A percentile compares a stretch with the other conserved stretches of the same genome.
These are phyloP conservation scores for Euphonia xanthogaster DNA, from an alignment of 2,797 vertebrate genomes.

Conservation along the genomic window DNA sequence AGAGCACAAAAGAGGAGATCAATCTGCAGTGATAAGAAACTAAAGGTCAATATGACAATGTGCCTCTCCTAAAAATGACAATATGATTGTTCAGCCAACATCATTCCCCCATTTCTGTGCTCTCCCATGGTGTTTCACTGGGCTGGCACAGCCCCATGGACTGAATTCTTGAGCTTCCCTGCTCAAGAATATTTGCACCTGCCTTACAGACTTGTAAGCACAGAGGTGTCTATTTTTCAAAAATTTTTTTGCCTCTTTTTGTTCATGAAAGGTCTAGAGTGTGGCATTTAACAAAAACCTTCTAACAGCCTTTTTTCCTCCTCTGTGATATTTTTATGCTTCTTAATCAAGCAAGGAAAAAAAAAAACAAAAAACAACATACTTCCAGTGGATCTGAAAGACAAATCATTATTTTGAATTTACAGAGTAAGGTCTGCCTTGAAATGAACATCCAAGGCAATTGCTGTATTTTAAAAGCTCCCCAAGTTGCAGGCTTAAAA, in stretches of 20 bases:
- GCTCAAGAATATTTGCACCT: accelerated
- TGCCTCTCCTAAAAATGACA: background rate
- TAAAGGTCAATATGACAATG: background rate
- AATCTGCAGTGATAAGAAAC: background rate
- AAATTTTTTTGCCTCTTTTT: background rate
- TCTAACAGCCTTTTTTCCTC: background rate
- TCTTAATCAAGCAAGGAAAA: background rate
- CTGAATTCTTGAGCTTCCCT: background rate
- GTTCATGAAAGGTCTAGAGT: background rate
- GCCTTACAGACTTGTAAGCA: background rate
- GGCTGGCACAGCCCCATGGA: background rate
- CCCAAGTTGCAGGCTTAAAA: background rate
- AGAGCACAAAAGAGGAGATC: background rate
- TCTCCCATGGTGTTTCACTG: background rate
- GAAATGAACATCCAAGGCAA: background rate
- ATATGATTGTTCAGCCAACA: background rate
- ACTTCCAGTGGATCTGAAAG: background rate
- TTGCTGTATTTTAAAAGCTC: background rate
- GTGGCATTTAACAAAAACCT: background rate
- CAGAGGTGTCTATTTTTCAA: background rate
- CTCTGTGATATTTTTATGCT: background rate
- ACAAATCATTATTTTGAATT: background rate
- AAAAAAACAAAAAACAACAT: background rate
- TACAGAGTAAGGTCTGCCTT: background rate
- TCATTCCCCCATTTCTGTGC: background rate